These are phyloP conservation scores for Meriones unguiculatus DNA, from an alignment of 2,113 vertebrate species.

Conservation along the genomic window DNA sequence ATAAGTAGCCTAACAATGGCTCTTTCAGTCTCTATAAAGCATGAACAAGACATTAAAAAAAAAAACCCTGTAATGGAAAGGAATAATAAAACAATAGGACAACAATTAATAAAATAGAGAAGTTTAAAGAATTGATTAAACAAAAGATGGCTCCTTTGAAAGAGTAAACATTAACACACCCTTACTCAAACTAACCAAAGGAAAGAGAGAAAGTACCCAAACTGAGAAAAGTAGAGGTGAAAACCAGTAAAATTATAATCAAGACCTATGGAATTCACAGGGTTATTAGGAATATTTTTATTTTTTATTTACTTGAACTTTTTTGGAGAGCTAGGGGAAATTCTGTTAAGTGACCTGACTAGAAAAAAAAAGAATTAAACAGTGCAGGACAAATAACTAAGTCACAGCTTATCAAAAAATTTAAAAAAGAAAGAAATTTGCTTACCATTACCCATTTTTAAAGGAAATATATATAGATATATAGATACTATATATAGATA, in stretches of 20 bases:
- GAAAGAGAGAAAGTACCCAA: background rate
- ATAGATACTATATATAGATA: background rate
- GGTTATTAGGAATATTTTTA: background rate
- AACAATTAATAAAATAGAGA: background rate
- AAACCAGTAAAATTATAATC: background rate
- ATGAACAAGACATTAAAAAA: background rate
- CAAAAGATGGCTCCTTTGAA: background rate
- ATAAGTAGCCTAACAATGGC: background rate
- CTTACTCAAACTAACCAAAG: background rate
- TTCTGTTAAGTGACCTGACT: background rate
- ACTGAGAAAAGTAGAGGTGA: background rate
- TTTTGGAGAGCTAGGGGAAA: background rate
- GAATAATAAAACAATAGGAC: background rate
- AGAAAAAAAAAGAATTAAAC: background rate
- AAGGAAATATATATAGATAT: background rate
- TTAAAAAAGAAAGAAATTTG: background rate
- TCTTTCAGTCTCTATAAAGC: background rate
- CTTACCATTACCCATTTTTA: background rate
- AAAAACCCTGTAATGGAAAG: background rate
- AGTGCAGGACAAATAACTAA: background rate
- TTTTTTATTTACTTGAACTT: background rate
- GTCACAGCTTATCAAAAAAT: background rate
- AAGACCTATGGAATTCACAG: background rate
- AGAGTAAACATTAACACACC: background rate
- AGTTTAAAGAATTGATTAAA: background rate